phyloP scores from a whole-genome alignment of 2,797 vertebrate species.

The Rhabdophis nuchalis region DNA sequence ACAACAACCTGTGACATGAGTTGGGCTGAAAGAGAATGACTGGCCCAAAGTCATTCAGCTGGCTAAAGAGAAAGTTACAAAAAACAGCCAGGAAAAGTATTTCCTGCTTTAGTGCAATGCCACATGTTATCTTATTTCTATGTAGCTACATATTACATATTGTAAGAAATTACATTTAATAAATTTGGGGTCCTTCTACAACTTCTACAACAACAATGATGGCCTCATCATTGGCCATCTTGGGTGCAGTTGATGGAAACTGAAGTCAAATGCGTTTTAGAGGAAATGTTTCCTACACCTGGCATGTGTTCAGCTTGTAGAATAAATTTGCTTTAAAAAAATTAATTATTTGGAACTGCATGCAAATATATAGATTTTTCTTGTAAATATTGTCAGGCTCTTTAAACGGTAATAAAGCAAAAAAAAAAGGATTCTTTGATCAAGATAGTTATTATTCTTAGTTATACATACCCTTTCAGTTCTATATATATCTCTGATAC shows the following conservation, averaged over 20 bases:
- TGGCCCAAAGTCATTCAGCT: background rate
- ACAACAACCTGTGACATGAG: background rate
- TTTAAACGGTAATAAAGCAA: background rate
- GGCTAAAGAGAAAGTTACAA: background rate
- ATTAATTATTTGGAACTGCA: background rate
- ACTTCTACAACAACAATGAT: background rate
- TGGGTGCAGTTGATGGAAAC: background rate
- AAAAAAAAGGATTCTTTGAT: background rate
- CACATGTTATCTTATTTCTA: background rate
- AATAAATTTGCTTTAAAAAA: background rate
- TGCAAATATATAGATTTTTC: background rate
- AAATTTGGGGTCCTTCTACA: background rate
- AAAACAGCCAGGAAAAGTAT: background rate
- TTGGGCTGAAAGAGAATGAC: background rate
- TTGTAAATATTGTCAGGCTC: background rate
- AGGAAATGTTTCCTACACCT: background rate
- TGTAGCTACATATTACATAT: background rate
- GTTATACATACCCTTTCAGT: slow-evolving; percentile 78
- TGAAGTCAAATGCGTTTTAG: background rate
- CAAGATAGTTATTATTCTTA: background rate
- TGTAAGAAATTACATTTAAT: background rate
- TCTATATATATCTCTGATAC: slow-evolving; percentile 73
- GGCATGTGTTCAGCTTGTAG: background rate
- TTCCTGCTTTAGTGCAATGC: background rate
- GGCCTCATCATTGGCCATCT: background rate